phyloP scores from a whole-genome alignment of 2,113 vertebrate species.

The Ginglymostoma cirratum region DNA sequence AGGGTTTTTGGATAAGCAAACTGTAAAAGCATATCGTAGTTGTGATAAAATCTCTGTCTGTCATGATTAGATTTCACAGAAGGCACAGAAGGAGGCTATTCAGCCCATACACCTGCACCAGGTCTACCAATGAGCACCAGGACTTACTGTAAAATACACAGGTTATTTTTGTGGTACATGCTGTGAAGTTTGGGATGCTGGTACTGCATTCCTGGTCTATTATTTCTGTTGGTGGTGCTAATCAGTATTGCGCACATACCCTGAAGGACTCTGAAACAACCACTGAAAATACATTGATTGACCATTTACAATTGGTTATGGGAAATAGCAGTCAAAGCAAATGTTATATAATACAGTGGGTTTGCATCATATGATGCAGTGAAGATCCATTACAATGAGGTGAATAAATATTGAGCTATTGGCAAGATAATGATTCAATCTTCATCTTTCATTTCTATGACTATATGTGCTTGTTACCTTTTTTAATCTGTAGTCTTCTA shows the following conservation, averaged over 20 bases:
- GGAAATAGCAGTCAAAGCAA: not conserved
- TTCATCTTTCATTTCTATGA: not conserved
- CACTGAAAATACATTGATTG: not conserved
- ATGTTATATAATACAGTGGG: not conserved
- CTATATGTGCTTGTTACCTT: not conserved
- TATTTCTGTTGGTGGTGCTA: not conserved
- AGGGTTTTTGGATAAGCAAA: not conserved
- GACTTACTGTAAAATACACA: no score
- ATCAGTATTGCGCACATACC: not conserved
- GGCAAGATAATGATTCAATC: not conserved
- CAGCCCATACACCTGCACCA: no score
- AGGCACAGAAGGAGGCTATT: no score
- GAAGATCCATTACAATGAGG: not conserved
- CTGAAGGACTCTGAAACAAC: not conserved
- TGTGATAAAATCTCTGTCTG: not conserved
- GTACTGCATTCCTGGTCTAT: not conserved
- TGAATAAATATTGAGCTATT: not conserved
- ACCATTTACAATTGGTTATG: not conserved
- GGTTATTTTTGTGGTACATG: not conserved
- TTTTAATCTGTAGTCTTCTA: constrained; percentile 33
- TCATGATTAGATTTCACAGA: not conserved
- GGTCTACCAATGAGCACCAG: no score
- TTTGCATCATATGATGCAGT: not conserved
- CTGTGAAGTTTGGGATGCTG: not conserved
- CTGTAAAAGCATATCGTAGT: not conserved